Percentiles rank a stretch among this genome's conserved stretches.
These are phyloP conservation scores for Australoheros scitulus DNA, from an alignment of 2,113 vertebrate species.

Conservation along the genomic window DNA sequence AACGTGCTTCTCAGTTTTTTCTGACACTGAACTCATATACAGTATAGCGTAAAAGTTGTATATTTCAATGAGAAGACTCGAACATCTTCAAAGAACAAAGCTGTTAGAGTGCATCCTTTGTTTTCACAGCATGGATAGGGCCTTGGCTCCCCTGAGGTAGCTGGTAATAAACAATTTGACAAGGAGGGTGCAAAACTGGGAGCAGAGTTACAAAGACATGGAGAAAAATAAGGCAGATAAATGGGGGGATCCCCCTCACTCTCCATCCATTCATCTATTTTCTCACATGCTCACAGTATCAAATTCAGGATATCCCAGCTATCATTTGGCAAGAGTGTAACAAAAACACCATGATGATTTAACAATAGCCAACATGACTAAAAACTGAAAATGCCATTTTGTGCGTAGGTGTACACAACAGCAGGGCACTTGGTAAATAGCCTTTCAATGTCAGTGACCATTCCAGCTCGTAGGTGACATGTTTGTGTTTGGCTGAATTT, in stretches of 20 bases:
- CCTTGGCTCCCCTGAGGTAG: background rate
- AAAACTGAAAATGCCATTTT: slow-evolving; percentile 49
- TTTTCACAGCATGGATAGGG: slow-evolving; percentile 3
- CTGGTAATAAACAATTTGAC: slow-evolving; percentile 53
- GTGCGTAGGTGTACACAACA: slow-evolving; percentile 34
- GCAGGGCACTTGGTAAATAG: slow-evolving; percentile 39
- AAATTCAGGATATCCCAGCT: background rate
- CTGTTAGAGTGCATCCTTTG: slow-evolving; percentile 11
- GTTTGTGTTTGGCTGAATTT: slow-evolving; percentile 51
- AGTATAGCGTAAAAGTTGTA: slow-evolving; percentile 1
- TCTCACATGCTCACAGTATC: background rate
- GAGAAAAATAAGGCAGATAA: background rate
- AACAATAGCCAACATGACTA: background rate
- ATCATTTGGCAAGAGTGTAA: background rate
- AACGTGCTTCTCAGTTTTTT: background rate
- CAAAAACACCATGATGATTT: background rate
- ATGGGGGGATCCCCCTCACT: background rate
- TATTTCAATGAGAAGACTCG: slow-evolving; percentile 18
- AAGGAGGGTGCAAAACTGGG: slow-evolving; percentile 13
- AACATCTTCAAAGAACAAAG: slow-evolving; percentile 35
- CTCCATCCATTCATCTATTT: background rate
- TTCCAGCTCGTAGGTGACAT: slow-evolving; percentile 38
- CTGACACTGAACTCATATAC: background rate
- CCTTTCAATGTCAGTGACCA: slow-evolving; percentile 50
- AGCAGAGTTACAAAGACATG: background rate